Conservation (phyloP, 2,113 vertebrate species). For the Zonotrichia leucophrys region DNA sequence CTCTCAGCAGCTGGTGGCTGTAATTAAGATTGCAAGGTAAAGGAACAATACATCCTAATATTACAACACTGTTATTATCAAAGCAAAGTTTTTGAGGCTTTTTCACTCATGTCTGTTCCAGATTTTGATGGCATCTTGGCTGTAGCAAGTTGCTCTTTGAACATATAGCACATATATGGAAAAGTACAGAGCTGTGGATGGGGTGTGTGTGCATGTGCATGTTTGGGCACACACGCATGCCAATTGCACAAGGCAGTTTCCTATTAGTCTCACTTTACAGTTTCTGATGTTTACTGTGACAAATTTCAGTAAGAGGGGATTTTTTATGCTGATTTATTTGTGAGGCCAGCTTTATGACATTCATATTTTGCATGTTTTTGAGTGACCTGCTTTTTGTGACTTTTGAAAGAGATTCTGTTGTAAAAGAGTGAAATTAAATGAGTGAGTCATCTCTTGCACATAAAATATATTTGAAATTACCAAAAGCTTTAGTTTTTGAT, state of each 20-base stretch:
- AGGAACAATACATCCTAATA: neutral
- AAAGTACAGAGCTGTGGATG: neutral
- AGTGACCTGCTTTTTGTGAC: neutral
- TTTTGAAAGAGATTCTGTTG: neutral
- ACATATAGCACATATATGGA: neutral
- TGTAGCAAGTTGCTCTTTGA: neutral
- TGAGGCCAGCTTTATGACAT: neutral
- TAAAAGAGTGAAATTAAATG: neutral
- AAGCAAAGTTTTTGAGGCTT: neutral
- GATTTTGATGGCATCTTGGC: neutral
- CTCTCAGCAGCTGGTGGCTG: neutral
- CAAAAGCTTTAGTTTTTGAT: neutral
- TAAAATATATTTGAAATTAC: neutral
- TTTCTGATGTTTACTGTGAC: constrained; percentile 49
- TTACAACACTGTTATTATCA: neutral
- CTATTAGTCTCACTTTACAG: constrained; percentile 3
- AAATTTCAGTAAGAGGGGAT: constrained; percentile 39
- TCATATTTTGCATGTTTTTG: neutral
- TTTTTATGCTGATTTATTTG: constrained; percentile 46
- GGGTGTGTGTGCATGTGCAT: neutral
- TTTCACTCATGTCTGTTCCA: neutral
- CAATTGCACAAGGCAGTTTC: neutral
- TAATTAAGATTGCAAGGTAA: neutral
- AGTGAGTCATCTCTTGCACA: neutral
- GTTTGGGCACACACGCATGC: neutral